phyloP scores from a whole-genome alignment of 2,888 invertebrate species.

The Drosophila sordidapex region DNA sequence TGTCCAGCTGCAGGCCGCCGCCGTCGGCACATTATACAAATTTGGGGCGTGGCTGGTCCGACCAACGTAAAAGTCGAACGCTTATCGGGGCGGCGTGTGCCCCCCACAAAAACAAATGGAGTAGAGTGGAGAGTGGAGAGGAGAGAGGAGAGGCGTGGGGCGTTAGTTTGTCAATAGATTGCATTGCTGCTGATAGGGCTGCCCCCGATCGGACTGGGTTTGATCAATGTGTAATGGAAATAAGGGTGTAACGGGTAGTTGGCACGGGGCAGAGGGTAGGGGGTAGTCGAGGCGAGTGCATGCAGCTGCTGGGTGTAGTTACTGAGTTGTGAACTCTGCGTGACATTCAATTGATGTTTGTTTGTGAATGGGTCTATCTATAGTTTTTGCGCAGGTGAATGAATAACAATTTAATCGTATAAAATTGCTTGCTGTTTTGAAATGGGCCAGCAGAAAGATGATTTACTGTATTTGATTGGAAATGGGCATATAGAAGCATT shows the following conservation, averaged over 20 bases:
- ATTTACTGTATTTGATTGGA: background rate
- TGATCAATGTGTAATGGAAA: slow-evolving; percentile 1
- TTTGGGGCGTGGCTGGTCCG: slow-evolving; percentile 17
- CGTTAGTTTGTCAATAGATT: slow-evolving; percentile 13
- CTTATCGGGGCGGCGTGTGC: slow-evolving; percentile 38
- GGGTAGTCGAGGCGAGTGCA: background rate
- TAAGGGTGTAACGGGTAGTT: background rate
- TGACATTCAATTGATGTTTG: slow-evolving; percentile 6
- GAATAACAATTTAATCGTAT: background rate
- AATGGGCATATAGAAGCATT: background rate
- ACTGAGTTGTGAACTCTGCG: background rate
- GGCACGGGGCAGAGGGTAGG: background rate
- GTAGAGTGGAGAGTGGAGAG: no score
- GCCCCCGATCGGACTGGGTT: background rate
- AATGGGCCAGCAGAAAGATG: background rate
- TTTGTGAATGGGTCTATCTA: slow-evolving; percentile 10
- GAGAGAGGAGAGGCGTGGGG: background rate
- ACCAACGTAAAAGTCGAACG: slow-evolving; percentile 30
- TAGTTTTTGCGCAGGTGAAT: slow-evolving; percentile 5
- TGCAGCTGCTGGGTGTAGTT: background rate
- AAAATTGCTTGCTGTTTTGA: background rate
- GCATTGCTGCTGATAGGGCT: slow-evolving; percentile 24
- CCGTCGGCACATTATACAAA: slow-evolving; percentile 36
- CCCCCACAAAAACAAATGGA: slow-evolving; percentile 2
- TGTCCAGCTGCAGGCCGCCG: slow-evolving; percentile 27